A percentile compares a stretch with the other conserved stretches of the same genome.
These are phyloP conservation scores for Diplolepis rosae DNA, from an alignment of 2,888 invertebrate genomes.

Conservation along the genomic window DNA sequence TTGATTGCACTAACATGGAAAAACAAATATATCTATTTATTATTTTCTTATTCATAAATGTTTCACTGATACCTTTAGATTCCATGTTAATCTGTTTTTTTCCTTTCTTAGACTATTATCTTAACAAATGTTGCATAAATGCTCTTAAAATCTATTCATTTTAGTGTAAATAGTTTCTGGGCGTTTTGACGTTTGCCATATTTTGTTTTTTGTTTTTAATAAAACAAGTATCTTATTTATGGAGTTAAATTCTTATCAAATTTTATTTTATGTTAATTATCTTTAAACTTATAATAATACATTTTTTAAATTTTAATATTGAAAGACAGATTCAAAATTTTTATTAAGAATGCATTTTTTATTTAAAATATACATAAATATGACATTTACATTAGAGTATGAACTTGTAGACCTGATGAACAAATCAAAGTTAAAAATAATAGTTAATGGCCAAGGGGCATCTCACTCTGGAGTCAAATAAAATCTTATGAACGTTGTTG, in stretches of 20 bases:
- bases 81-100: background rate
- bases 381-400: background rate
- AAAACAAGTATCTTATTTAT: no score
- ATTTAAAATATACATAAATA: background rate
- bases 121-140: background rate
- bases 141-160: background rate
- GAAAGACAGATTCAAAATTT: background rate
- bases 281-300: no score
- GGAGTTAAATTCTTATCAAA: background rate
- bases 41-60: background rate
- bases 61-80: slow-evolving; percentile 23
- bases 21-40: background rate
- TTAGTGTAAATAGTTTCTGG: background rate
- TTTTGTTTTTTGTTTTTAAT: slow-evolving; percentile 8
- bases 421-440: no score
- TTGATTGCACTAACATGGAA: background rate
- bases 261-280: background rate
- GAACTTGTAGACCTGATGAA: no score
- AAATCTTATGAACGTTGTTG: no score
- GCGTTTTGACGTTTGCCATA: background rate
- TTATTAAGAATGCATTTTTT: background rate
- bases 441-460: no score
- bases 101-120: background rate
- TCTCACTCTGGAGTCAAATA: no score
- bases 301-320: background rate